Evolutionary conservation across 2,797 vertebrate species (phyloP), one percentile per base, ranked within the genome.

Genomic region (Phrynocephalus vlangalii): DNA sequence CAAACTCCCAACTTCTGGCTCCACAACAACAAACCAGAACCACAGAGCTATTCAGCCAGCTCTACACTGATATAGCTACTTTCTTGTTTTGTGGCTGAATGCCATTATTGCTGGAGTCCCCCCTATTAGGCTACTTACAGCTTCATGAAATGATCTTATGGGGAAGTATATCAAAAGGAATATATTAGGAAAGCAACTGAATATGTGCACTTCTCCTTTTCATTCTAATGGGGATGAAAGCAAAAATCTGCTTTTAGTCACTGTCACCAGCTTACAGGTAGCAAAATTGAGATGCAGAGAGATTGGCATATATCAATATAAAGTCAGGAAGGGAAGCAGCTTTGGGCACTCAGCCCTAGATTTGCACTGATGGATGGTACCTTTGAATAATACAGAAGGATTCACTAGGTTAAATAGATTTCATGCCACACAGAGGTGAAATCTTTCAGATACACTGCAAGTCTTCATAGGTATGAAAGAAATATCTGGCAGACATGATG

Each of bases 251-350:
- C 60, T 30, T 15, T 85, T 76, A 67, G 79, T 56, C 68, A 83
- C 80, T 1, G 75, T 3, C 0, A 0, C 22, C 13, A 20, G 7
- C 76, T 52, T 60, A 1, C 8, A 86, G 72, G 33, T 76, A 87
- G 48, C 0, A 0, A 83, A 87, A 85, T 70, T 60, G 73, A 78
- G 50, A 87, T 78, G 24, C 26, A 38, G 28, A 86, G 20, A 81
- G 28, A 68, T 72, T 48, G 33, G 52, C 85, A 86, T 78, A 83
- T 87, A 83, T 87, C 73, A 83, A 52, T 80, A 84, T 30, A 50
- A 79, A 84, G 68, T 28, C 68, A 84, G 68, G 38, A 30, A 8
- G 33, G 13, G 60, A 30, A 75, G 56, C 2, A 20, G 73, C 70
- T 78, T 28, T 79, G 76, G 44, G 68, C 68, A 79, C 28, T 88